Conservation (phyloP, 1,140 invertebrate species). For the Chrysomallon squamiferum region DNA sequence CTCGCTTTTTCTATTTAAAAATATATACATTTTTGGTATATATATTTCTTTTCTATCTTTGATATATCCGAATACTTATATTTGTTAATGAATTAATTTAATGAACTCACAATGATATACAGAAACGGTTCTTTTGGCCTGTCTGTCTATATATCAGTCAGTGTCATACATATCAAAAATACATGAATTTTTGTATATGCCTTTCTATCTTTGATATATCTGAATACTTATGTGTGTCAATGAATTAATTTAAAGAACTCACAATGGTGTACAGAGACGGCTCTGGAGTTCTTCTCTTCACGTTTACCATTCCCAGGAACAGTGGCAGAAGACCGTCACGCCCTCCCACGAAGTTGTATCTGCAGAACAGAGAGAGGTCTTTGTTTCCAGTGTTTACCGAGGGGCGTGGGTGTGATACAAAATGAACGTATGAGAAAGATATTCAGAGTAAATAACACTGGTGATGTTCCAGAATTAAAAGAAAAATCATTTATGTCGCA, state of each 20-base stretch:
- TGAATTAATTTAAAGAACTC: neutral
- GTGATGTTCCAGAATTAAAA: too few relatives aligned
- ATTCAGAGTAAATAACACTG: too few relatives aligned
- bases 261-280: conserved; percentile 10
- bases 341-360: conserved; percentile 19
- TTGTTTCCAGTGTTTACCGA: too few relatives aligned
- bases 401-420: neutral
- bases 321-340: conserved; percentile 15
- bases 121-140: neutral
- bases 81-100: neutral
- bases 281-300: conserved; percentile 6
- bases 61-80: too few relatives aligned
- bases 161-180: neutral
- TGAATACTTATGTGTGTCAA: neutral
- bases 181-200: neutral
- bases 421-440: neutral
- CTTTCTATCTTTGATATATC: neutral
- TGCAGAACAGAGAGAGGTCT: too few relatives aligned
- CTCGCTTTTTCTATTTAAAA: neutral
- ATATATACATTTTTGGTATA: too few relatives aligned
- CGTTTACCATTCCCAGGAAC: conserved; percentile 14
- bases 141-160: neutral
- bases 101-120: neutral
- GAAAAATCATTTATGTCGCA: too few relatives aligned
- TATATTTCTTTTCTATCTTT: too few relatives aligned